phyloP scores from a whole-genome alignment of 2,113 vertebrate species.

The Gallinago media region DNA sequence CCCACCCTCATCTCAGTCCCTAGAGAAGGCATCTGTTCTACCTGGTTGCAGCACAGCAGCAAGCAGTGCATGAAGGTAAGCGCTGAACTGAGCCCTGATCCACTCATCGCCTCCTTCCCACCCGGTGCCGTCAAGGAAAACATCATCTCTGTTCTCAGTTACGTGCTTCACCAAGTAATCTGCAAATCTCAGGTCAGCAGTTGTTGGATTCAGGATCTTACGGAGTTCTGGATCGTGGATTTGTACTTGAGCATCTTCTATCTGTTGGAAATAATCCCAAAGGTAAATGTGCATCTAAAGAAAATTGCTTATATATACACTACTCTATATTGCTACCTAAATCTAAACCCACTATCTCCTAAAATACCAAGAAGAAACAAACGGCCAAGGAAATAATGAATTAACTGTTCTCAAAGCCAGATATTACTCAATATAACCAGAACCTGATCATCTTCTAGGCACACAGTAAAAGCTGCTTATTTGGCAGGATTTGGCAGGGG shows the following conservation, averaged over 20 bases:
- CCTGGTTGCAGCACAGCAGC: conserved; percentile 89
- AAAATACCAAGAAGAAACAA: neutral
- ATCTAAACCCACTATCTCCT: neutral
- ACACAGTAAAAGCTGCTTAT: neutral
- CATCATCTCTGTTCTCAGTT: conserved; percentile 93
- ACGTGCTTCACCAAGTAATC: conserved; percentile 95
- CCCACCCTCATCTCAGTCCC: neutral
- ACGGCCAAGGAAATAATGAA: neutral
- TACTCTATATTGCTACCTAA: neutral
- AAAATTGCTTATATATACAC: neutral
- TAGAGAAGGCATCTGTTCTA: conserved; percentile 31
- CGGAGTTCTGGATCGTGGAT: conserved; percentile 93
- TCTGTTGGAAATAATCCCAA: conserved; percentile 74
- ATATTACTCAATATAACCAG: neutral
- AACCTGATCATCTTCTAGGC: neutral
- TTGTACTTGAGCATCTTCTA: conserved; percentile 90
- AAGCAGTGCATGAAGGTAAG: conserved; percentile 91
- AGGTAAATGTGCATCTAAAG: neutral
- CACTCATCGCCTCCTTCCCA: conserved; percentile 99
- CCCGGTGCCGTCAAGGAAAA: conserved; percentile 96
- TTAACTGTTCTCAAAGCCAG: neutral
- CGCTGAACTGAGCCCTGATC: conserved; percentile 95
- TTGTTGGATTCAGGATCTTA: conserved; percentile 88
- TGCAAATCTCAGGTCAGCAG: conserved; percentile 93
- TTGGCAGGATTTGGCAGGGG: neutral